phyloP scores from a whole-genome alignment of 2,888 invertebrate genomes.

The Megalurothrips usitatus region DNA sequence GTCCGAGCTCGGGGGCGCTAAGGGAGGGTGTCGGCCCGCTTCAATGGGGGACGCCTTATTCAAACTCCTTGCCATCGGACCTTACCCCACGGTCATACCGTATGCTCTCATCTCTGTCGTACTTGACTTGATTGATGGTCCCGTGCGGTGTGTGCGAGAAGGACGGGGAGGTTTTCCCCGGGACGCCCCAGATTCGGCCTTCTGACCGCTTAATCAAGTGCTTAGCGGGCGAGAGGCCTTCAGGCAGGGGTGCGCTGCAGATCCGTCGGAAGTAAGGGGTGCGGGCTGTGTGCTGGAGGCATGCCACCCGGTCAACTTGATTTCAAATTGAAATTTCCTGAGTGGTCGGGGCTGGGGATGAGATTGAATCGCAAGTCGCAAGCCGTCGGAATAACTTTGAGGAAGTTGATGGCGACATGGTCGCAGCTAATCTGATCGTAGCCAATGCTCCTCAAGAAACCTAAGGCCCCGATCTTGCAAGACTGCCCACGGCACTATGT shows the following conservation, averaged over 20 bases:
- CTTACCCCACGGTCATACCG: neutral
- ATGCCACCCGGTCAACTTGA: neutral
- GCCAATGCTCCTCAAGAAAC: no score
- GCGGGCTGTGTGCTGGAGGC: no score
- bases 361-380: neutral
- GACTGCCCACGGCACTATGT: no score
- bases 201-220: constrained; percentile 22
- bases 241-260: neutral
- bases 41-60: neutral
- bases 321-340: constrained; percentile 21
- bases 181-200: constrained; percentile 5
- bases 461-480: no score
- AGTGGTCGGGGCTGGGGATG: neutral
- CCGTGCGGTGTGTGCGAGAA: neutral
- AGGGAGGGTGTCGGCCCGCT: neutral
- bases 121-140: constrained; percentile 1
- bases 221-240: neutral
- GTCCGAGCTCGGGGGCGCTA: neutral
- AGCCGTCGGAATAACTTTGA: neutral
- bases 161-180: neutral
- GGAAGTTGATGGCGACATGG: neutral
- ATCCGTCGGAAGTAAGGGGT: no score
- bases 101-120: constrained; percentile 9
- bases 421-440: no score
- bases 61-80: neutral